Evolutionary conservation across 2,888 invertebrate species (phyloP), one percentile per base, ranked within the genome.

Genomic region (Dynastes maya): DNA sequence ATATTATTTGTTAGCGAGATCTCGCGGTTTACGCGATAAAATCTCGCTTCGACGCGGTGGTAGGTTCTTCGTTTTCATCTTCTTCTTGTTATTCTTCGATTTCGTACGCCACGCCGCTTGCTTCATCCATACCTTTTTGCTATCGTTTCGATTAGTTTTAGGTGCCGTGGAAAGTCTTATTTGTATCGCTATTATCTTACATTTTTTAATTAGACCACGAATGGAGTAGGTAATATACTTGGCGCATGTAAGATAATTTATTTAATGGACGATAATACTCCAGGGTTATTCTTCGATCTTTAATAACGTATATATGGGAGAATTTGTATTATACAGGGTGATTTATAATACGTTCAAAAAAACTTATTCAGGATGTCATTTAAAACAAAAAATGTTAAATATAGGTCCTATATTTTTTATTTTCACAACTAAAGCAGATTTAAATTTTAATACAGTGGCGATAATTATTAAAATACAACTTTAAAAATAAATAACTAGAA

Each of bases 1-100:
- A 32, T 53, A 70, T 70, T 70, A 70, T 70, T 70, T 70, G 70
- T 70, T 70, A 53, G n/a, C 29, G 32, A 53, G 53, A 70, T 70
- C 68, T 49, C n/a, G 16, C 70, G 32, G 37, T 32, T 27, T 29
- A 53, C n/a, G 53, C 70, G 70, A 70, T 70, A 70, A 53, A 55
- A 70, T 70, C 70, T 70, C 53, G 51, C n/a, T 70, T 51, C 53
- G 51, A 40, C 45, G 16, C 40, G 67, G 67, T 49, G 67, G 67
- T 49, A 67, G 22, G n/a, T 45, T 45, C 22, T 16, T 9, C 64
- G 32, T n/a, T 45, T 29, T 9, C 64, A 16, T 64, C 64, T 64
- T 64, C 32, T 45, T 45, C 68, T 16, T 13, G 68, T 45, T 22
- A 16, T 68, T 68, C 22, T 49, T 22, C n/a, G 16, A 4, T 51